A percentile compares a stretch with the other conserved stretches of the same genome.
Evolutionary conservation across 2,797 vertebrate species (phyloP).

Genomic region (Microchirus variegatus): DNA sequence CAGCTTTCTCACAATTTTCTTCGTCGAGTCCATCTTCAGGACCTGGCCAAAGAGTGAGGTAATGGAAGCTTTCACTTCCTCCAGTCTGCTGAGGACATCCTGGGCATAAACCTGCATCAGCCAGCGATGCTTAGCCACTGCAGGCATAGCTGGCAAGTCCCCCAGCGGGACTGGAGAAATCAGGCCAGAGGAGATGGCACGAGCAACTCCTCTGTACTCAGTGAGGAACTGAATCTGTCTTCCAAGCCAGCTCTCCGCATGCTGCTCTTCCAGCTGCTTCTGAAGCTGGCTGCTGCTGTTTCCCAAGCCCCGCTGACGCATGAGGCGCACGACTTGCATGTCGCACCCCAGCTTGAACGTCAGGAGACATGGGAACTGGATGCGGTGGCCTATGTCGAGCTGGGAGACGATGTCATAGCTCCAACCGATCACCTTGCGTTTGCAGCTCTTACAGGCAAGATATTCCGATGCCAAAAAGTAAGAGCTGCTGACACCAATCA

Average conservation of each 20-base stretch:
- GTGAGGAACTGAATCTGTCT: too few relatives aligned
- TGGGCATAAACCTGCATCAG: background rate
- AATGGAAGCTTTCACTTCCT: background rate
- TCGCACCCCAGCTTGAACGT: background rate
- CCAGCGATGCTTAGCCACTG: too few relatives aligned
- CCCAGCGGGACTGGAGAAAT: too few relatives aligned
- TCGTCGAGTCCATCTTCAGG: background rate
- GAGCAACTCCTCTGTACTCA: too few relatives aligned
- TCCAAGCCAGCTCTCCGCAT: too few relatives aligned
- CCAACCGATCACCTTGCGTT: background rate
- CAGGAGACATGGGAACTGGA: background rate
- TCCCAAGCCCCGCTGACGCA: background rate
- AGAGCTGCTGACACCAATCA: too few relatives aligned
- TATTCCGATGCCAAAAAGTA: too few relatives aligned
- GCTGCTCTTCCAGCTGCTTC: too few relatives aligned
- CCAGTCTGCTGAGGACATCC: background rate
- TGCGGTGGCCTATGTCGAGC: background rate
- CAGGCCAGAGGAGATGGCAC: too few relatives aligned
- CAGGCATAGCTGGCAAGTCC: too few relatives aligned
- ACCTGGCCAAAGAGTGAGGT: background rate
- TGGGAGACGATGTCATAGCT: background rate
- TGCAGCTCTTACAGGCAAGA: background rate
- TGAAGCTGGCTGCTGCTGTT: slow-evolving; percentile 5
- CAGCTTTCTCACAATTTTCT: background rate
- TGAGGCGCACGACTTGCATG: slow-evolving; percentile 6